Evolutionary conservation across 2,113 vertebrate species (phyloP), one percentile per base, ranked within the genome.

Genomic region (Myanophis thanlyinensis): DNA sequence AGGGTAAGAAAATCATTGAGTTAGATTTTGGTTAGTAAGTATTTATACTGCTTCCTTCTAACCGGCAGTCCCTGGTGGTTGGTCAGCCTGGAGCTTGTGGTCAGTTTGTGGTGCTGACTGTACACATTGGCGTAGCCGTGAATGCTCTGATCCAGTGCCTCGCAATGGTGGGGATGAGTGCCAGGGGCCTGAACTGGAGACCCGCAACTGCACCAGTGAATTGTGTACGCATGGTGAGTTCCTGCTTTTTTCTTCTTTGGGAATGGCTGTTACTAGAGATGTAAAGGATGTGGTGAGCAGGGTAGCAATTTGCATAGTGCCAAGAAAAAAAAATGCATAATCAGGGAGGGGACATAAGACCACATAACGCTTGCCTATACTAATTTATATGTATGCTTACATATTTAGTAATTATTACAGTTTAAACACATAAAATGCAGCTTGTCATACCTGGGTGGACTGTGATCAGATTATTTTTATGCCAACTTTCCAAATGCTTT

Each of bases 61-160:
- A 91, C 92, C 0, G 94, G 91, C 97, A 99, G 99, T 99, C 96
- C 98, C 99, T 0, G 99, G 99, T 6, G 98, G 98, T 95, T 99
- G 99, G 99, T 98, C 98, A 0, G 98, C 99, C 35, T 99, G 99
- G 99, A 99, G 98, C 97, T 98, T 99, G 93, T 99, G 99, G 99
- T 99, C 99, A 0, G 97, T 98, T 12, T 99, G 99, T 0, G 98
- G 98, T 1, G 97, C 98, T 0, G 99, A 99, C 96, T 99, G 99
- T 93, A 98, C 98, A 0, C 98, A 98, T 97, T 99, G 99, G 99
- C 97, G 99, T 90, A 99, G 98, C 97, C 98, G 99, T 0, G 99
- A 99, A 94, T 99, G 99, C 95, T 98, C 98, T 0, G 98, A 99
- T 93, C 99, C 99, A 0, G 97, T 98, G 0, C 99, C 99, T 0